These are phyloP conservation scores for Drosophila navojoa DNA, from an alignment of 1,140 invertebrate genomes.

Conservation along the genomic window DNA sequence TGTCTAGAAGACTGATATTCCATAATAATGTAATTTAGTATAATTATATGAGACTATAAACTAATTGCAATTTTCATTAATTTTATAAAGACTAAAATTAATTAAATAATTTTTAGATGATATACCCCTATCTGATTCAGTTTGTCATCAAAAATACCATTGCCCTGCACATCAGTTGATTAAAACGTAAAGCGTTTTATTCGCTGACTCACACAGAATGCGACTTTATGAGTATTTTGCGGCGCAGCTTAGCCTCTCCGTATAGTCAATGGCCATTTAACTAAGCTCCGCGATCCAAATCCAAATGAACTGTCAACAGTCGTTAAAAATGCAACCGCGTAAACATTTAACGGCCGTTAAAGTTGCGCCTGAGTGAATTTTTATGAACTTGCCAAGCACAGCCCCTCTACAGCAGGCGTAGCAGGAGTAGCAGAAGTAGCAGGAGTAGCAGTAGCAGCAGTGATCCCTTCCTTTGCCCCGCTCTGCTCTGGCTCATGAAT, in stretches of 20 bases:
- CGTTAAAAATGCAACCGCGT: conserved; percentile 76
- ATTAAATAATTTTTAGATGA: no score
- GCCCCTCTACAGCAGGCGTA: neutral
- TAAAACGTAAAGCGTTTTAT: neutral
- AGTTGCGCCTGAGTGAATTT: conserved; percentile 75
- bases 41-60: no score
- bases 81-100: no score
- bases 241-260: no score
- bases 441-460: no score
- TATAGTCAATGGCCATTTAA: conserved; percentile 44
- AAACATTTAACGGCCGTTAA: conserved; percentile 76
- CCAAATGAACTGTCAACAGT: conserved; percentile 76
- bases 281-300: conserved; percentile 60
- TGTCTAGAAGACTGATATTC: no score
- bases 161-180: neutral
- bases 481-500: neutral
- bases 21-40: no score
- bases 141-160: no score
- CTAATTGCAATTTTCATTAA: no score
- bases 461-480: neutral
- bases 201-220: neutral
- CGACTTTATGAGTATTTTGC: neutral
- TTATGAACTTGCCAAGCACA: conserved; percentile 56
- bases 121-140: no score
- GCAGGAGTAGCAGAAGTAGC: no score